Percentiles rank a stretch among this genome's conserved stretches.
phyloP scores from a whole-genome alignment of 2,797 vertebrate species.

The Erithacus rubecula region DNA sequence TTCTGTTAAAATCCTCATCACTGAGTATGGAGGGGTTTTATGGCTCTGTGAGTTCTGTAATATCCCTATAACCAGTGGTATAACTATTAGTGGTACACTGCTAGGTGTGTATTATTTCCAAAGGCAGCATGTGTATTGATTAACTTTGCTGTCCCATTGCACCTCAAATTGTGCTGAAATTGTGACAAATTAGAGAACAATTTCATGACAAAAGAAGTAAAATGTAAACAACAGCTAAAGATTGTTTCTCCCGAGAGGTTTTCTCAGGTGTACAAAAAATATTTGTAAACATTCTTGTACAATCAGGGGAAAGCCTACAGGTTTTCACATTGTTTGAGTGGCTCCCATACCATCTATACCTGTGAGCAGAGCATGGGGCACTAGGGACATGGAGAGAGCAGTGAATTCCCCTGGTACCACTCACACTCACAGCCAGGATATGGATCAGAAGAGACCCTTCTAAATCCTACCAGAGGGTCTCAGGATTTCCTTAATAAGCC shows the following conservation, averaged over 20 bases:
- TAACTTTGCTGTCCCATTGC: neutral
- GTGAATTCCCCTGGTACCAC: neutral
- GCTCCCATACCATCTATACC: neutral
- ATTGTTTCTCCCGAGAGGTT: neutral
- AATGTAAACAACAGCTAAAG: neutral
- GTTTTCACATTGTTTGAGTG: neutral
- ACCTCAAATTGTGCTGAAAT: neutral
- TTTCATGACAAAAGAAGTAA: neutral
- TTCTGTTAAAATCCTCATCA: neutral
- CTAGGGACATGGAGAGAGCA: fast-evolving
- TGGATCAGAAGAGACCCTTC: neutral
- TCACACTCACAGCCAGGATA: neutral
- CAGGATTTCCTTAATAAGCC: conserved; percentile 18
- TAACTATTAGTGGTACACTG: neutral
- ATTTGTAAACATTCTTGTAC: fast-evolving
- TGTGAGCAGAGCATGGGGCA: fast-evolving
- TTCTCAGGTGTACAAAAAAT: neutral
- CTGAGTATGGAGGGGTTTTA: neutral
- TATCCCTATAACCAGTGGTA: no score
- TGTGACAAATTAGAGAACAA: neutral
- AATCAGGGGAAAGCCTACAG: neutral
- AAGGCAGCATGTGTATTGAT: neutral
- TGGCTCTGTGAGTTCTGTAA: neutral
- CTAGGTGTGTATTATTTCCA: neutral
- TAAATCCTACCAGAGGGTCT: neutral